Conservation (phyloP, 2,113 vertebrate species). For the Struthidea cinerea region DNA sequence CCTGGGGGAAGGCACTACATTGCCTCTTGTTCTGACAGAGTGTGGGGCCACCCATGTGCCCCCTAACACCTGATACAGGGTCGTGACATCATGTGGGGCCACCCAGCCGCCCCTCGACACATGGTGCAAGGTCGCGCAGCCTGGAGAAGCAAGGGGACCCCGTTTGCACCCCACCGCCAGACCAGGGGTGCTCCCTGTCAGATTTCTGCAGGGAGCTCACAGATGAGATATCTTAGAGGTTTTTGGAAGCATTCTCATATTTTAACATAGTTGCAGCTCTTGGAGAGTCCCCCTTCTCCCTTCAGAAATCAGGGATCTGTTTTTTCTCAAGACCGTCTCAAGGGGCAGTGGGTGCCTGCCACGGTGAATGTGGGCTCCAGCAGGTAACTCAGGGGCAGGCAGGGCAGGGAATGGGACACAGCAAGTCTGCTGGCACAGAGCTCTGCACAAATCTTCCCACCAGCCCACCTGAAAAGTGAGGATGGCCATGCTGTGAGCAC, state of each 20-base stretch:
- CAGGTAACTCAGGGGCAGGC: background rate
- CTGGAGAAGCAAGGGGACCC: background rate
- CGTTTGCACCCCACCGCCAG: background rate
- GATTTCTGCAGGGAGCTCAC: background rate
- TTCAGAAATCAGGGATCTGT: background rate
- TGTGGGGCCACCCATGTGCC: background rate
- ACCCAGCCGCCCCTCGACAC: background rate
- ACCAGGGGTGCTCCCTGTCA: background rate
- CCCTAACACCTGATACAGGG: background rate
- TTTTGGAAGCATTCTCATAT: background rate
- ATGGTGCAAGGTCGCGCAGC: accelerated
- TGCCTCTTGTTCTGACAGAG: background rate
- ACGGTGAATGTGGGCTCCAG: background rate
- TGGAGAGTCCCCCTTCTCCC: background rate
- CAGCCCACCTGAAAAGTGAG: accelerated
- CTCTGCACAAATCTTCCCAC: background rate
- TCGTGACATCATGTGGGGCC: background rate
- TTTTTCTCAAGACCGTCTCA: background rate
- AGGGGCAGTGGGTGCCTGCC: background rate
- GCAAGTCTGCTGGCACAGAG: background rate
- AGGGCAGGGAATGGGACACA: background rate
- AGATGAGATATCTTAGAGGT: background rate
- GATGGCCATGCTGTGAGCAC: background rate
- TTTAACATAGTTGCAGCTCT: background rate
- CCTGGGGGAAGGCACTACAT: background rate